Base-by-base conservation (phyloP, 2,888 invertebrate species). In the Pedicia rivosa region DNA sequence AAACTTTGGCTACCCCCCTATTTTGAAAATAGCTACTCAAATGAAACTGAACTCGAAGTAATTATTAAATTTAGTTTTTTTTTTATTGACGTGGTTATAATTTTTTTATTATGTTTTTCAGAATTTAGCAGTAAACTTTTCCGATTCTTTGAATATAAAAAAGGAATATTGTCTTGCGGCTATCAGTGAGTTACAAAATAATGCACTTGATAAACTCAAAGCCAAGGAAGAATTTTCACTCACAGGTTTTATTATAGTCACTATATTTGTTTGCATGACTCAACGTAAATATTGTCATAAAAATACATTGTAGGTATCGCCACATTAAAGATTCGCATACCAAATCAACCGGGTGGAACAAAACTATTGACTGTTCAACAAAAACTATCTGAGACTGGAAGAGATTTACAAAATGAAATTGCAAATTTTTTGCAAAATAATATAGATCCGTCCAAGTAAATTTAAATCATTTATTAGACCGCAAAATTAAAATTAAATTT, bases 1-100 rank as follows among this genome's bases (percentile, higher is more conserved):
- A 81, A 81, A 52, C 56, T 86, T 40, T 86, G 86, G 84, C 64
- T 77, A 46, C 63, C 72, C 12, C 84, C 84, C 0, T 84, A 74
- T 52, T 70, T 70, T 34, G 53, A 56, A 19, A 62, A 70, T 13
- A 63, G 60, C 16, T 51, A 59, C 25, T 48, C 63, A 36, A 62
- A 62, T 28, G 66, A 67, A 27, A 44, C 47, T 0, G 53, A 58
- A 37, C 45, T 60, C 26, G 57, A 59, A 40, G 62, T 59, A 39
- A 47, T 46, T 43, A 16, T 24, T 30, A 28, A n/a, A 39, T 37
- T 33, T 12, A 8, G 8, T 34, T 37, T 28, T 10, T 15, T 36
- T n/a, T 7, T 35, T 16, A 7, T 12, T 24, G 27, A 28, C 15
- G n/a, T 13, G 13, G 5, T 13, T 28, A 13, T 13, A 15, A 12